phyloP scores from a whole-genome alignment of 2,113 vertebrate genomes.

The Arvicanthis niloticus region DNA sequence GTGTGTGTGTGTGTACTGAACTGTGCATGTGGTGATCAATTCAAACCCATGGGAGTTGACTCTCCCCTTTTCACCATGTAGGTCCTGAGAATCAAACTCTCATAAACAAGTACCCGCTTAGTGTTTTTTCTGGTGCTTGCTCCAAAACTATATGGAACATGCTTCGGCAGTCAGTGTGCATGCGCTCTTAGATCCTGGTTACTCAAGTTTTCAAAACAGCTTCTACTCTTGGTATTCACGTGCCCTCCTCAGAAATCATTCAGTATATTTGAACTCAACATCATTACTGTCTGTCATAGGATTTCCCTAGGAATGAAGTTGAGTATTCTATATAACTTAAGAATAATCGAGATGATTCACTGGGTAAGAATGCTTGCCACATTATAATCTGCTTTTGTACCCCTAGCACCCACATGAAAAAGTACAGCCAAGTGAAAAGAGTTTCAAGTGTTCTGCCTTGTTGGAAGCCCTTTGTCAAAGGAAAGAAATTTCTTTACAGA shows the following conservation, averaged over 20 bases:
- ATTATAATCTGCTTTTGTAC: no score
- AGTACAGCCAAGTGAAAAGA: neutral
- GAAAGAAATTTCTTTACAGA: neutral
- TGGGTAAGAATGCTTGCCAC: neutral
- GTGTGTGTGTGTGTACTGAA: neutral
- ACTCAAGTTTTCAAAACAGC: neutral
- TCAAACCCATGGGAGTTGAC: neutral
- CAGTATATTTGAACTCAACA: neutral
- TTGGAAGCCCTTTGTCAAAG: neutral
- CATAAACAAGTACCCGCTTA: neutral
- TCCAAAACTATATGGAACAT: neutral
- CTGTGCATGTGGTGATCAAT: neutral
- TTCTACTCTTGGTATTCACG: neutral
- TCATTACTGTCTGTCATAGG: neutral
- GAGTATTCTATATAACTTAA: neutral
- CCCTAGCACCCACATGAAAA: neutral
- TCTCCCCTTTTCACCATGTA: neutral
- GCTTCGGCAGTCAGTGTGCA: neutral
- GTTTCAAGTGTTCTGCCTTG: neutral
- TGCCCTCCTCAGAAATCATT: neutral
- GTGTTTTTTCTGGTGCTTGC: neutral
- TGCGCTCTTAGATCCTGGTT: neutral
- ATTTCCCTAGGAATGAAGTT: neutral
- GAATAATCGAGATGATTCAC: no score
- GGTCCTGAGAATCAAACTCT: no score